Base-by-base conservation (phyloP, 2,888 invertebrate species). In the Drosophila putrida region DNA sequence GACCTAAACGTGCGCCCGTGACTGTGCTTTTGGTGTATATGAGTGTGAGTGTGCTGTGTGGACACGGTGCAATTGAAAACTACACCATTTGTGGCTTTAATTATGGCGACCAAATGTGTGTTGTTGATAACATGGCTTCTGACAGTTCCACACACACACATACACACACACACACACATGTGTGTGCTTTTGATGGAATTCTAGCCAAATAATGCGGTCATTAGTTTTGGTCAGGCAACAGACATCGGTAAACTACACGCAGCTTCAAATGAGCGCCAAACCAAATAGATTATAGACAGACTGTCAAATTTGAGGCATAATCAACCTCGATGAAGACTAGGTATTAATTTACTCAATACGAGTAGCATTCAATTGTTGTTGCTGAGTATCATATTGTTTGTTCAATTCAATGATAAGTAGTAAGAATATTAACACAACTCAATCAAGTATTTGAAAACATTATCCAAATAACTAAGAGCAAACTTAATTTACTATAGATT, bases 21-120 rank as follows among this genome's bases (percentile, higher is more conserved):
- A 15, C 5, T 44, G 55, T 39, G 39, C 36, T 31, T 62, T 39
- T 54, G 28, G 53, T 25, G 28, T 39, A 33, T 47, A 11, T 58
- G n/a, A 36, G 33, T 50, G 31, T 57, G 27, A 49, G 41, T 49
- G 27, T 10, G 58, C 8, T 50, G 47, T 51, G 41, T 8, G 53
- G 6, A 57, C 59, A 62, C 59, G 59, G 50, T 35, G 31, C 71
- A 78, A 77, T 77, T 80, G 65, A 66, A 87, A 80, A 70, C 68
- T 71, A 64, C 66, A 71, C 61, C 69, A 84, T 78, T 87, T 87
- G 82, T 59, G 87, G 87, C 75, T 87, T 82, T 87, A 82, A 87
- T 82, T 87, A 87, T 80, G 83, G 71, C 70, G 33, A 47, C 46
- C 53, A 49, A 78, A 54, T 65, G 65, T 65, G 59, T 46, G 57